Evolutionary conservation across 2,888 invertebrate species (phyloP), one percentile per base, ranked within the genome.

Genomic region (Drosophila lutescens): DNA sequence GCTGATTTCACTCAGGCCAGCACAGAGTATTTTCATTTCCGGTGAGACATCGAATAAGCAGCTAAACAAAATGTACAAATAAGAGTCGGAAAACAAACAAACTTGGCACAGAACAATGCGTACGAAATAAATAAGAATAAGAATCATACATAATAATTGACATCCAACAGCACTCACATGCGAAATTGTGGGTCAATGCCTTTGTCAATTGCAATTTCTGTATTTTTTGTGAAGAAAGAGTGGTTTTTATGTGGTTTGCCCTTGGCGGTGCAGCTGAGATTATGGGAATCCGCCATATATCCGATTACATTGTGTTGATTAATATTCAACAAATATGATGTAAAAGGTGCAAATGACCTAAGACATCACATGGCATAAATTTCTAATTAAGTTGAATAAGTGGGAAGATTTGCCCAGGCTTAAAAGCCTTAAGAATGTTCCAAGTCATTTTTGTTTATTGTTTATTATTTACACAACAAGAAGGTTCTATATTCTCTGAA

Each of bases 1-100:
- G 82, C 82, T 85, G 86, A 81, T 83, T 83, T 83, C 86, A 79
- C 88, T 68, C 69, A 63, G 26, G 57, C 47, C 38, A 46, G 34
- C 36, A 53, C 44, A 44, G 47, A 49, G 49, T 49, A 13, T 38
- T 55, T 67, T 53, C 51, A 51, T 62, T 71, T 71, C 71, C 71
- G 71, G 71, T 62, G 73, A 73, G 62, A 50, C 73, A 71, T 70
- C 51, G 36, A 32, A 70, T 43, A 32, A 23, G 30, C 32, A 41
- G 41, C 38, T 17, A 10, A 36, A 46, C 13, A 34, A 34, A 23
- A 44, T 23, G 46, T 13, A 34, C 47, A 56, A 66, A 60, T 10
- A 53, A 47, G 58, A 66, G 17, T 36, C n/a, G 3, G 10, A 26
- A 26, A 26, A 34, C 43, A 2, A 26, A 43, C 63, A 20, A 54